Evolutionary conservation across 2,888 invertebrate species (phyloP), one percentile per base, ranked within the genome.

Genomic region (Caenorhabditis parvicauda): DNA sequence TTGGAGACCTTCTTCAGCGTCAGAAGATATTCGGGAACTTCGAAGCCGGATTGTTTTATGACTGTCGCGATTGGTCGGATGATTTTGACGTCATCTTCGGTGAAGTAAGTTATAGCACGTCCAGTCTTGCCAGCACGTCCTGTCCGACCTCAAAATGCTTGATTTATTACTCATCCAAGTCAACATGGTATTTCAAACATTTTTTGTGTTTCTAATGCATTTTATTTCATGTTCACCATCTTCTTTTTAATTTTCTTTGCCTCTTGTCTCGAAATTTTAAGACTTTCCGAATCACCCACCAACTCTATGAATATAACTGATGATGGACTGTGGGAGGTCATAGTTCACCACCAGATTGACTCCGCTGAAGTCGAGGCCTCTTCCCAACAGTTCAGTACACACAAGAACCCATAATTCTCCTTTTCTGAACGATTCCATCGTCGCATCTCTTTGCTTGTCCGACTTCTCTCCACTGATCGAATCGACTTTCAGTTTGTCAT

Each of bases 301-400:
- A 59, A 89, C 87, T 60, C 92, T 87, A 84, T 93, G 94, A 75
- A 94, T 89, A 78, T 94, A 94, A 0, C 91, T 88, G 74, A 92
- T 90, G 55, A 89, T 88, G 1, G 89, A 88, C 0, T 89, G 88
- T 19, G 96, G 96, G 82, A 96, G 92, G 85, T 98, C 96, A 82
- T 93, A 98, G 85, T 98, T 98, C 67, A 98, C 86, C 28, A 98
- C 94, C 27, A 96, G 85, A 85, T 92, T 93, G 44, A 98, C 92
- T 1, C 92, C 92, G 77, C 91, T 91, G 83, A 96, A 93, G 84
- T 96, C 96, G 64, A 96, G 90, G 67, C 96, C 96, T 68, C 96
- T 88, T 0, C 92, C 90, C 90, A 96, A 89, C 67, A 98, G 85
- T 83, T 96, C 95, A 0, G 96, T 96, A 83, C 94, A 95, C 71